Base-by-base conservation (phyloP, 1,140 invertebrate species). In the Mamestra configurata region DNA sequence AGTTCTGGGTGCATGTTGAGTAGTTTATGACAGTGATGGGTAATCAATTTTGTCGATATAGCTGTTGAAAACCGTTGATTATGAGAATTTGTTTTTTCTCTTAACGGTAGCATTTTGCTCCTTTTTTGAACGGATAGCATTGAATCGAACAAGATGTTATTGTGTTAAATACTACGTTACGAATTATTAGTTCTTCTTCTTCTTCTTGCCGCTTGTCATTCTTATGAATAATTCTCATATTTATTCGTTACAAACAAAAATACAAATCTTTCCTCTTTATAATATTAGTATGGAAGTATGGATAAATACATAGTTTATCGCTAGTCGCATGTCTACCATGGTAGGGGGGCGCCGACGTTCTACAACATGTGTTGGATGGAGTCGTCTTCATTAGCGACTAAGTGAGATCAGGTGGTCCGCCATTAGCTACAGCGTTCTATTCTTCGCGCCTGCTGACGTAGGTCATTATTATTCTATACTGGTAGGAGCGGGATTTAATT, bases 1-100 rank as follows among this genome's bases (percentile, higher is more conserved):
- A 66, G 61, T 66, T 66, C 35, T 3, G 35, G 18, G 35, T 40
- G 18, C 61, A 66, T 35, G 61, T 66, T 66, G 61, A 66, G n/a
- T 18, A 22, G 35, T 66, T 40, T 40, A 40, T 40, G 61, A 66
- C 35, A 66, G 35, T 66, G 61, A 66, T 40, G 61, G 61, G 7
- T 40, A 43, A 66, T 66, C 61, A 18, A 66, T 66, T 66, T 40
- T 8, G 35, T 40, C 10, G 31, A 66, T 40, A 22, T 66, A 22
- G 35, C 13, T 66, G 61, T 66, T 18, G 55, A 59, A 24, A 66
- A 40, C 7, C 61, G 35, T 66, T 43, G 2, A 66, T 66, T 66
- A 40, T 40, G 35, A 37, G 7, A 40, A 2, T n/a, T n/a, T 11
- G 5, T 40, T 8, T 22, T 66, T 40, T 43, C 2, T 61, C 7